Conservation (phyloP, 2,113 vertebrate species). For the Dissostichus mawsoni region DNA sequence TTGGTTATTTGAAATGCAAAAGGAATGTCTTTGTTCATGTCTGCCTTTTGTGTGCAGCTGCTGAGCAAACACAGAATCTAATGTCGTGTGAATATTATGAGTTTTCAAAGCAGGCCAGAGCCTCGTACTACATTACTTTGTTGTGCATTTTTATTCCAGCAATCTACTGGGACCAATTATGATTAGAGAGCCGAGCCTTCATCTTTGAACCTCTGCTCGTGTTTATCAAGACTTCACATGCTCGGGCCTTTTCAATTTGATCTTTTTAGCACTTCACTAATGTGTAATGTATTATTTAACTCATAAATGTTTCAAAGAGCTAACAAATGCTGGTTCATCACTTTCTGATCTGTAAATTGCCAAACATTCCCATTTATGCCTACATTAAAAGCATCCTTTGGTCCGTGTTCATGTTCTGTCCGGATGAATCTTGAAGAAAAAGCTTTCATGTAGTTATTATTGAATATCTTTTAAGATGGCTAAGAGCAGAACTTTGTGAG, state of each 20-base stretch:
- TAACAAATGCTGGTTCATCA: constrained; percentile 85
- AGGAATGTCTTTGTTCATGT: constrained; percentile 80
- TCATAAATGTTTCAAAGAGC: constrained; percentile 84
- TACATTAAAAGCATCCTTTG: constrained; percentile 78
- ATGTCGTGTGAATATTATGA: constrained; percentile 80
- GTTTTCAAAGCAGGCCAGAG: constrained; percentile 74
- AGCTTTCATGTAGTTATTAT: constrained; percentile 76
- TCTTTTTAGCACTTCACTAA: constrained; percentile 82
- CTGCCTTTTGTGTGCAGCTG: constrained; percentile 78
- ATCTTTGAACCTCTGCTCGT: constrained; percentile 76
- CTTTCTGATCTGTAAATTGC: constrained; percentile 83
- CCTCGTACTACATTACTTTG: constrained; percentile 70
- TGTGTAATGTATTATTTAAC: constrained; percentile 87
- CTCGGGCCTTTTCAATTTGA: constrained; percentile 77
- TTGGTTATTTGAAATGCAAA: constrained; percentile 83
- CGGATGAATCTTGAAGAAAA: constrained; percentile 64
- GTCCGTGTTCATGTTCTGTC: constrained; percentile 66
- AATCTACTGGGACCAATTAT: constrained; percentile 82
- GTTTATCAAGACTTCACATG: constrained; percentile 80
- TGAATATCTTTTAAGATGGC: constrained; percentile 57
- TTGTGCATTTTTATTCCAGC: constrained; percentile 73
- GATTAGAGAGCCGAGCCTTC: constrained; percentile 79
- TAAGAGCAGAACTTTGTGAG: constrained; percentile 54
- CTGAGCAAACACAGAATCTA: constrained; percentile 74
- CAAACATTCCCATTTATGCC: constrained; percentile 78